These are phyloP conservation scores for Musca vetustissima DNA, from an alignment of 1,140 invertebrate species.

Conservation along the genomic window DNA sequence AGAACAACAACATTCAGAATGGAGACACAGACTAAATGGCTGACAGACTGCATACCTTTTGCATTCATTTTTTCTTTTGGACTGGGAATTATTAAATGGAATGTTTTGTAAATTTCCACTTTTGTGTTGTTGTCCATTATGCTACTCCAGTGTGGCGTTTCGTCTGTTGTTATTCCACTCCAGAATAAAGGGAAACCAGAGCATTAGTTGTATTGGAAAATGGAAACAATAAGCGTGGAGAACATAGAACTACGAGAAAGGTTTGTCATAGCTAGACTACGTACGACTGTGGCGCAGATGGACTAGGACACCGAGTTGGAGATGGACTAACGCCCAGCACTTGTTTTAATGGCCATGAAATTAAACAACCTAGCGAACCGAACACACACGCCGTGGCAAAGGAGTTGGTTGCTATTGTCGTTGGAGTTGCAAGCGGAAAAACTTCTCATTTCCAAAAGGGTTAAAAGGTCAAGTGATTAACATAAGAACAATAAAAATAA, in stretches of 20 bases:
- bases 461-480: slow-evolving; percentile 23
- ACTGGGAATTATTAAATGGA: too few relatives aligned
- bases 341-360: slow-evolving; percentile 22
- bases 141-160: too few relatives aligned
- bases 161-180: too few relatives aligned
- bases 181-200: slow-evolving; percentile 1
- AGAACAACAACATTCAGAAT: background rate
- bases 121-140: too few relatives aligned
- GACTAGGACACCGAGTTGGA: background rate
- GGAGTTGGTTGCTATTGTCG: too few relatives aligned
- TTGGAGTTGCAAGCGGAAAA: slow-evolving; percentile 11
- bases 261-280: slow-evolving; percentile 6
- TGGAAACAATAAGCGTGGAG: background rate
- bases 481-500: slow-evolving; percentile 23
- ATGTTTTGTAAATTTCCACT: too few relatives aligned
- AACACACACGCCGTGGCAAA: too few relatives aligned
- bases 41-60: too few relatives aligned
- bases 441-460: slow-evolving; percentile 15
- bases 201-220: slow-evolving; percentile 1
- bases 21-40: too few relatives aligned
- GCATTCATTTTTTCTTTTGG: background rate
- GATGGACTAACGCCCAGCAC: background rate
- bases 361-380: background rate
- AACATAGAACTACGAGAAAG: slow-evolving; percentile 2
- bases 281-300: background rate